Evolutionary conservation across 2,797 vertebrate species (phyloP), one percentile per base, ranked within the genome.

Genomic region (Bradypodion ventrale): DNA sequence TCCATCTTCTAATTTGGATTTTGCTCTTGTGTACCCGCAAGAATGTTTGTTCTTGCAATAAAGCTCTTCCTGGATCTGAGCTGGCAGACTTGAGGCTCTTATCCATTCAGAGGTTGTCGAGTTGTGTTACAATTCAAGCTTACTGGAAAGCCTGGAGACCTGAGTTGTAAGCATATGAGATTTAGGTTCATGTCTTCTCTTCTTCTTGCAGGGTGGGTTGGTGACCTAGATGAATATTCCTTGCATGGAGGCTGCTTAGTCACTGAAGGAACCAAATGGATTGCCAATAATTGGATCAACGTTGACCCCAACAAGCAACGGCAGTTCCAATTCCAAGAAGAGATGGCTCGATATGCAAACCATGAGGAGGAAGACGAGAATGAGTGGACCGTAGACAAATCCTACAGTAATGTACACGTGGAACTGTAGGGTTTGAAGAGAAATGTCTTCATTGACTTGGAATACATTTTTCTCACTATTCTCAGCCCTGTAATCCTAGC

Each of bases 221-320:
- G 98, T n/a, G 98, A 99, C 89, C 95, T 99, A 95, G 99, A 99
- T 0, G 98, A 99, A 93, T 99, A 98, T 0, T 97, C 98, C 6
- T 94, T 99, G 90, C 99, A 99, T 0, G 99, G 99, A 19, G 98
- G 98, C 89, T 99, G 99, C 90, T 93, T 99, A 91, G 98, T 99
- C 91, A 99, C 98, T 6, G 95, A 93, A 2, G 98, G 99, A 82
- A 98, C 96, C 60, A 99, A 99, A 92, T 99, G 99, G 99, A 97
- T 99, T 0, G 99, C 99, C 87, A 99, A 99, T 96, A 99, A 99
- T 95, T 99, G 99, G 98, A 98, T 99, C 95, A 99, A 99, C 21
- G 97, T 99, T 32, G 98, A 99, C 91, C 99, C 99, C 6, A 98
- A 98, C 94, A 97, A 96, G 88, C 93, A 96, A 87, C 96, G 98